phyloP scores from a whole-genome alignment of 2,797 vertebrate genomes.

The Taenioides sp. region DNA sequence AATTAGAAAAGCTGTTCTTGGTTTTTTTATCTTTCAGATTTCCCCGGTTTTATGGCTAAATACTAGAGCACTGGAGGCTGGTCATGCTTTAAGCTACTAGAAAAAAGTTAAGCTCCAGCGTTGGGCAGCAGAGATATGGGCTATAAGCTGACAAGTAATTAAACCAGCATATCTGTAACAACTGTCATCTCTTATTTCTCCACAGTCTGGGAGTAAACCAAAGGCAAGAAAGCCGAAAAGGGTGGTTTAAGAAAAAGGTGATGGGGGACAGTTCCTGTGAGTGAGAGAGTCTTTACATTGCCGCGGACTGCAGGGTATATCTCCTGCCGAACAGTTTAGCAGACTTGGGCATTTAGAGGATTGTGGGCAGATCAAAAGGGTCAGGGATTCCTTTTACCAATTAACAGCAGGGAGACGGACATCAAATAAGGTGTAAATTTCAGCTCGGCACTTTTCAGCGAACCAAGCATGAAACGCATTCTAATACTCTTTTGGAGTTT shows the following conservation, averaged over 20 bases:
- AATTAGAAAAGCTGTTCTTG: conserved; percentile 83
- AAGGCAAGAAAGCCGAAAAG: conserved; percentile 80
- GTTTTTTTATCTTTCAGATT: conserved; percentile 86
- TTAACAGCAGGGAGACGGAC: conserved; percentile 87
- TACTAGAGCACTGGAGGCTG: conserved; percentile 90
- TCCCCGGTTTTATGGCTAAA: conserved; percentile 88
- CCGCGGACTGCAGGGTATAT: conserved; percentile 82
- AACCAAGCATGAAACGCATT: conserved; percentile 88
- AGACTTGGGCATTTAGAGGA: conserved; percentile 90
- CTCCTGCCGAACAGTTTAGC: conserved; percentile 88
- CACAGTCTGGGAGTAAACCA: conserved; percentile 92
- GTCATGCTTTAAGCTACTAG: conserved; percentile 96
- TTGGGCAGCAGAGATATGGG: conserved; percentile 94
- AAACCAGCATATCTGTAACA: conserved; percentile 97
- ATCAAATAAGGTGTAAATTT: conserved; percentile 93
- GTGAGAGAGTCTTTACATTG: conserved; percentile 72
- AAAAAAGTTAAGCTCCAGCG: conserved; percentile 93
- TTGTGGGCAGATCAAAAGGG: conserved; percentile 89
- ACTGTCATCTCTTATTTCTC: conserved; percentile 99
- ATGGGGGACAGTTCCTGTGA: conserved; percentile 57
- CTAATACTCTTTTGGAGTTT: conserved; percentile 85
- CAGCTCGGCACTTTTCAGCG: conserved; percentile 88
- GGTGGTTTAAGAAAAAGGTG: conserved; percentile 70
- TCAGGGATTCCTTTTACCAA: conserved; percentile 88
- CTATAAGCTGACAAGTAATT: conserved; percentile 99